Conservation (phyloP, 2,888 invertebrate species). For the Sphinx pinastri region DNA sequence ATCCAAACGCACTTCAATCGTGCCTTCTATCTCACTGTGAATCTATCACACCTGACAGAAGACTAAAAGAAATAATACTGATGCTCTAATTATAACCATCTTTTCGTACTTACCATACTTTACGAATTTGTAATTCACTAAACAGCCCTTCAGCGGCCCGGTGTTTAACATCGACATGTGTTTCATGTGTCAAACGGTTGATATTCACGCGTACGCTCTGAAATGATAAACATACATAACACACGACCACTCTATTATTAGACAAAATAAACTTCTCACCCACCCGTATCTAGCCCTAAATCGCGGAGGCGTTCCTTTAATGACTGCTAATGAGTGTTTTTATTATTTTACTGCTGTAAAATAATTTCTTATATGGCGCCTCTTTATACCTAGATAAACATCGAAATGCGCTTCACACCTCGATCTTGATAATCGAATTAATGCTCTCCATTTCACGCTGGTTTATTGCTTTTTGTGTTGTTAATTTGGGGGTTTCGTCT, state of each 20-base stretch:
- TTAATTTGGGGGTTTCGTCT: constrained; percentile 73
- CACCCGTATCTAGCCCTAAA: constrained; percentile 71
- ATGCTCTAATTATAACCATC: too few relatives aligned
- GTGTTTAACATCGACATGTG: constrained; percentile 4
- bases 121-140: background rate
- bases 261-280: constrained; percentile 71
- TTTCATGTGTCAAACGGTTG: constrained; percentile 19
- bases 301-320: constrained; percentile 78
- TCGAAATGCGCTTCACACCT: constrained; percentile 83
- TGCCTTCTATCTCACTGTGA: too few relatives aligned
- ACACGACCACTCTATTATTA: constrained; percentile 61
- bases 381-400: constrained; percentile 84
- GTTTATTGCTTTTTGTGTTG: constrained; percentile 80
- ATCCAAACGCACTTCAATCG: too few relatives aligned
- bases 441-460: constrained; percentile 81
- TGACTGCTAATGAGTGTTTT: constrained; percentile 83
- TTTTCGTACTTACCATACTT: too few relatives aligned
- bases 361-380: constrained; percentile 81
- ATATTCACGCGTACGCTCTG: constrained; percentile 24
- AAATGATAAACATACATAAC: constrained; percentile 60
- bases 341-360: constrained; percentile 82
- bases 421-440: constrained; percentile 83
- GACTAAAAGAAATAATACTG: too few relatives aligned
- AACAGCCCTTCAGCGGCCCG: background rate
- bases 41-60: too few relatives aligned